Evolutionary conservation across 1,140 invertebrate genomes (phyloP), one percentile per base, ranked within the genome.

Genomic region (Drosophila takahashii): DNA sequence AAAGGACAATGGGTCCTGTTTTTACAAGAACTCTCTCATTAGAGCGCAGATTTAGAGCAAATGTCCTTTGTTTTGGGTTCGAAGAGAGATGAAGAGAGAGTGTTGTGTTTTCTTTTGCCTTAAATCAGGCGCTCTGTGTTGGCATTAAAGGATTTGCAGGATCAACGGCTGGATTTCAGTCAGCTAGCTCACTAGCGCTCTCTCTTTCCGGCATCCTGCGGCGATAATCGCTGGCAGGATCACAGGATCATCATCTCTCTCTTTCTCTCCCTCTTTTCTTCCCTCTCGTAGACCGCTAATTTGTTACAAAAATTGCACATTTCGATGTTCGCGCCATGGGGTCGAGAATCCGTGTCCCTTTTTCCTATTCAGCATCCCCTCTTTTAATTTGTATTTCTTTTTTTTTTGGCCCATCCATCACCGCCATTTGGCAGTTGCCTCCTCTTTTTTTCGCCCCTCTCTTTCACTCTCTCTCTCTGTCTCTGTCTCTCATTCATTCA

Each of bases 251-350:
- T 9, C 16, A 39, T 34, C 29, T 39, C 13, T 15, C 10, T 18
- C 29, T 29, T 41, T 11, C 7, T 26, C 10, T 8, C 39, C 22
- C 29, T 34, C 45, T 27, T 4, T 18, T 9, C 10, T 18, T 10
- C 16, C 41, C 41, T 37, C 29, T 52, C 16, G 48, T 59, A 48
- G 64, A 57, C 61, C 44, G 78, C 83, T 86, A 86, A 86, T 86
- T 86, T 87, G 81, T 78, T 86, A 87, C 83, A 81, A 86, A 76
- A 87, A 78, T 87, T 86, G 78, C 79, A 86, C 81, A 86, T 86
- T 81, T 87, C 44, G 64, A 22, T 60, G 73, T 56, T 54, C 67
- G 45, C 73, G 42, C 64, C 74, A 86, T 70, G 75, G 78, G 83
- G 81, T 79, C 69, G 50, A 10, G 45, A 16, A 48, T 56, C 39